These are phyloP conservation scores for Sebastes matsubarae DNA, from an alignment of 2,797 vertebrate species.

Conservation along the genomic window DNA sequence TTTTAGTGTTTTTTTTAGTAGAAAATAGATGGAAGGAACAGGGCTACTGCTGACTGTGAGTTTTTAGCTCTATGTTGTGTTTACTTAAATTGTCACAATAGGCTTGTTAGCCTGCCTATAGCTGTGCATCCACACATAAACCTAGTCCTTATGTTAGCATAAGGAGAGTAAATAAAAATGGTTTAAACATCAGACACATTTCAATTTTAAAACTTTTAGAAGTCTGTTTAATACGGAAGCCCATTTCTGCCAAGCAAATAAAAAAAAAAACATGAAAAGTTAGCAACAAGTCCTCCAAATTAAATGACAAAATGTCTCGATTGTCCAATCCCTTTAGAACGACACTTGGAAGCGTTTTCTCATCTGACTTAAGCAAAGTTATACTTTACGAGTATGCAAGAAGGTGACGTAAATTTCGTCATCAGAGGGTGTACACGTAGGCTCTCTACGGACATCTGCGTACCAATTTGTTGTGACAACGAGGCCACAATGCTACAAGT, in stretches of 20 bases:
- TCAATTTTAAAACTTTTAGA: neutral
- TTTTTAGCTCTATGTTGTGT: constrained; percentile 13
- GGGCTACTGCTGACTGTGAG: constrained; percentile 7
- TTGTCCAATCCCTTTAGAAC: neutral
- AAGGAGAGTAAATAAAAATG: neutral
- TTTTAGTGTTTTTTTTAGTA: constrained; percentile 20
- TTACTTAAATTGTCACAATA: constrained; percentile 27
- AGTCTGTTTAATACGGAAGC: neutral
- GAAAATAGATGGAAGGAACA: constrained; percentile 25
- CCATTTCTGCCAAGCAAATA: neutral
- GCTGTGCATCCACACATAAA: constrained; percentile 15
- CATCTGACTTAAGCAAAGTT: neutral
- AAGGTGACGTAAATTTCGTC: neutral
- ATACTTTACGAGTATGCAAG: neutral
- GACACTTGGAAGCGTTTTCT: neutral
- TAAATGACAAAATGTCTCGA: neutral
- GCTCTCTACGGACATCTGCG: neutral
- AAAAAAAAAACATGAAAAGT: neutral
- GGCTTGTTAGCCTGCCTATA: neutral
- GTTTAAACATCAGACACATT: neutral
- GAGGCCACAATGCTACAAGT: neutral
- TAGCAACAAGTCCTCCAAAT: neutral
- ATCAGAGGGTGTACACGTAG: neutral
- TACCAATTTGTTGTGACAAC: neutral
- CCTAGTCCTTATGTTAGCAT: neutral